phyloP scores from a whole-genome alignment of 1,140 invertebrate species.

The Chrysoperla carnea region DNA sequence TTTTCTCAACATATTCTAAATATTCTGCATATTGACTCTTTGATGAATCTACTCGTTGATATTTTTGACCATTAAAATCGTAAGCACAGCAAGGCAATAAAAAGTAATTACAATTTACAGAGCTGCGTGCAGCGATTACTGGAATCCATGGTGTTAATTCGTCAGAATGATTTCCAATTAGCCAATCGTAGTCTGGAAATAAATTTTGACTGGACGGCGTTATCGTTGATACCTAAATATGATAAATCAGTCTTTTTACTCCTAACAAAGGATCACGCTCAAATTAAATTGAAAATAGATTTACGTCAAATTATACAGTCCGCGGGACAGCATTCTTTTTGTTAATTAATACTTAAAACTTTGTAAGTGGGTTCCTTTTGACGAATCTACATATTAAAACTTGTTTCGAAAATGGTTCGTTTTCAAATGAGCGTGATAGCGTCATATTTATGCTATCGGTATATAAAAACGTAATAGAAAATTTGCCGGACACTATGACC shows the following conservation, averaged over 20 bases:
- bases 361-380: too few species aligned
- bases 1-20: slow-evolving; percentile 50
- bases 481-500: too few species aligned
- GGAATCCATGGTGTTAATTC: slow-evolving; percentile 97
- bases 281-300: too few species aligned
- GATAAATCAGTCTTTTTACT: not conserved
- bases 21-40: slow-evolving; percentile 72
- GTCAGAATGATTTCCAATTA: slow-evolving; percentile 98
- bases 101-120: slow-evolving; percentile 59
- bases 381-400: too few species aligned
- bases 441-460: too few species aligned
- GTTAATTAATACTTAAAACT: not conserved
- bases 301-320: too few species aligned
- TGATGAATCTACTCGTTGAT: slow-evolving; percentile 41
- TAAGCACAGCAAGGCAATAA: slow-evolving; percentile 87
- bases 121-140: slow-evolving; percentile 63
- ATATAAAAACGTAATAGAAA: too few species aligned
- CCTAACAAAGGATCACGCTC: too few species aligned
- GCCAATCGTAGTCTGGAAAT: slow-evolving; percentile 75
- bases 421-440: too few species aligned
- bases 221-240: slow-evolving; percentile 41
- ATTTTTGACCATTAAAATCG: slow-evolving; percentile 78
- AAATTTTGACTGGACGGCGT: slow-evolving; percentile 45
- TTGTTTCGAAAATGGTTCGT: too few species aligned
- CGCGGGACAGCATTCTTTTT: too few species aligned